These are phyloP conservation scores for Semibalanus balanoides DNA, from an alignment of 1,140 invertebrate species.

Conservation along the genomic window DNA sequence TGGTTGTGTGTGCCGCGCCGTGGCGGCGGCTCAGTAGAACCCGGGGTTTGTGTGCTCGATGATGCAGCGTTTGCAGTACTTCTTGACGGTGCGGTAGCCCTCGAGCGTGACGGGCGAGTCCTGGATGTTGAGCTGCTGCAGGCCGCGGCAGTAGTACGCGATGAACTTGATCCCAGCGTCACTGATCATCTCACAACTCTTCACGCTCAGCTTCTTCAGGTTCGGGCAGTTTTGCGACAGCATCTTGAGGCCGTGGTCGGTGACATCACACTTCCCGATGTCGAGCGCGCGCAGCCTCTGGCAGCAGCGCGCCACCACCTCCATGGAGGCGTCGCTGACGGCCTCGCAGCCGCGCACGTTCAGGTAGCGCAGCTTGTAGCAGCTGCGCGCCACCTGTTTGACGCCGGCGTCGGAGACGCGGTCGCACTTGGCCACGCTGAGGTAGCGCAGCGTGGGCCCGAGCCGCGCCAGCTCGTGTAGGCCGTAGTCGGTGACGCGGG, in stretches of 20 bases:
- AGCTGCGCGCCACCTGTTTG: slow-evolving; percentile 69
- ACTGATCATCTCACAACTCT: slow-evolving; percentile 75
- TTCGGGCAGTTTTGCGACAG: slow-evolving; percentile 78
- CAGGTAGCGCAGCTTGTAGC: slow-evolving; percentile 75
- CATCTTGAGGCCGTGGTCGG: slow-evolving; percentile 65
- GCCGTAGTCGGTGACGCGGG: slow-evolving; percentile 76
- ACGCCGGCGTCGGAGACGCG: slow-evolving; percentile 69
- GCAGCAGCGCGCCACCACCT: slow-evolving; percentile 64
- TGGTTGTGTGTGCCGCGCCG: background rate
- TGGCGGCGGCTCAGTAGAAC: slow-evolving; percentile 46
- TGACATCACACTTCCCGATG: slow-evolving; percentile 83
- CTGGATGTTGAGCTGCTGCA: slow-evolving; percentile 80
- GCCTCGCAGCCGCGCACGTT: slow-evolving; percentile 83
- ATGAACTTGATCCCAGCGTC: slow-evolving; percentile 72
- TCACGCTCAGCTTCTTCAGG: slow-evolving; percentile 71
- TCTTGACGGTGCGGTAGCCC: slow-evolving; percentile 77
- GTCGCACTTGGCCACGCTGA: slow-evolving; percentile 79
- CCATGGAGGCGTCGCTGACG: slow-evolving; percentile 73
- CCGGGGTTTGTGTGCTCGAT: slow-evolving; percentile 90
- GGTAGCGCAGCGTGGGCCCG: slow-evolving; percentile 63
- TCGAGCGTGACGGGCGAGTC: slow-evolving; percentile 74
- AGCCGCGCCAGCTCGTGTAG: slow-evolving; percentile 76
- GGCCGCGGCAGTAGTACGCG: slow-evolving; percentile 61
- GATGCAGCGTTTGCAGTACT: slow-evolving; percentile 75
- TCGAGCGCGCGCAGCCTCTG: slow-evolving; percentile 68